phyloP scores from a whole-genome alignment of 2,113 vertebrate genomes.

The Pardalotus punctatus region DNA sequence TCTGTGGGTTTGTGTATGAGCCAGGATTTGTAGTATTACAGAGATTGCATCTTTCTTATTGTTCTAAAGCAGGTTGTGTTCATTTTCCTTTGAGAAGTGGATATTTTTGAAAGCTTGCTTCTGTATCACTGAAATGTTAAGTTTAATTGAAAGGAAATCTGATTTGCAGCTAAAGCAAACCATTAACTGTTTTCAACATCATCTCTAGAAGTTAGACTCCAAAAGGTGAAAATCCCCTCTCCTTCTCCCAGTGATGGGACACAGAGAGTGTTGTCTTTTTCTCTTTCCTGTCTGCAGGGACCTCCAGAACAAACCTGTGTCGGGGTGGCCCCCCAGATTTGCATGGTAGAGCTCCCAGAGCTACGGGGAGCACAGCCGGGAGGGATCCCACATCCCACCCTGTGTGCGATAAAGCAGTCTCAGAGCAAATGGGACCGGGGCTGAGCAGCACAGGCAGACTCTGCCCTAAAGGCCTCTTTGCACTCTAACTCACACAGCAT shows the following conservation, averaged over 20 bases:
- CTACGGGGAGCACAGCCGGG: background rate
- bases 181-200: background rate
- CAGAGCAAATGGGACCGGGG: rapidly evolving
- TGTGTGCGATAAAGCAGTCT: background rate
- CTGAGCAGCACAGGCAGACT: background rate
- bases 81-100: constrained; percentile 1
- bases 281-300: background rate
- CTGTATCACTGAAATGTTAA: background rate
- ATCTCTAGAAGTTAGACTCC: background rate
- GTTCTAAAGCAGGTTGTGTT: constrained; percentile 9
- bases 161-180: background rate
- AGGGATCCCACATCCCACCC: background rate
- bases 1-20: background rate
- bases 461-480: background rate
- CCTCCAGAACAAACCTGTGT: background rate
- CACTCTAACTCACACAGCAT: background rate
- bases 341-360: background rate
- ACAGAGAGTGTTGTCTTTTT: background rate
- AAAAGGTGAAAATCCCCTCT: background rate
- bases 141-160: background rate
- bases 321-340: rapidly evolving
- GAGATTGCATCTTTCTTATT: constrained; percentile 35
- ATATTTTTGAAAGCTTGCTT: background rate
- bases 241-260: background rate
- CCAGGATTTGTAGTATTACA: constrained; percentile 1